These are phyloP conservation scores for Diogma glabrata DNA, from an alignment of 2,888 invertebrate genomes.

Conservation along the genomic window DNA sequence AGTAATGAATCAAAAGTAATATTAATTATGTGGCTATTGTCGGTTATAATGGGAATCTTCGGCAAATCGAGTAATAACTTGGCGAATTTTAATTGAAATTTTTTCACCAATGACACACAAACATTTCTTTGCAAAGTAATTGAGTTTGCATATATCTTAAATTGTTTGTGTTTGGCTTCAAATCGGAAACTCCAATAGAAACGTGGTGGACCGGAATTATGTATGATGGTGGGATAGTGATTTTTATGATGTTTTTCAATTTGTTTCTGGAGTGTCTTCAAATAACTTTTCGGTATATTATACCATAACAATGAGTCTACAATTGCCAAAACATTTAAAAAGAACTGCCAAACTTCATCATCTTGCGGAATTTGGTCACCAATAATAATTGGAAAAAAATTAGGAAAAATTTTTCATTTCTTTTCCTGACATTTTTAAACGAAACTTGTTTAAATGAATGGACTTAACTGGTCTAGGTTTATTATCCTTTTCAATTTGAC, in stretches of 20 bases:
- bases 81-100: slow-evolving; percentile 11
- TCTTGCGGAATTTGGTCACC: background rate
- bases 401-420: too few species aligned
- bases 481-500: background rate
- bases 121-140: slow-evolving; percentile 11
- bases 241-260: slow-evolving; percentile 5
- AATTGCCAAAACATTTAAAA: background rate
- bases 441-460: too few species aligned
- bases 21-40: too few species aligned
- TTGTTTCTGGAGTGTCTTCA: slow-evolving; percentile 21
- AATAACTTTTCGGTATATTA: slow-evolving; percentile 18
- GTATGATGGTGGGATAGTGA: slow-evolving; percentile 10
- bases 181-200: slow-evolving; percentile 10
- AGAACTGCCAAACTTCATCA: background rate
- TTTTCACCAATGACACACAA: slow-evolving; percentile 9
- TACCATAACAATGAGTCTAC: background rate
- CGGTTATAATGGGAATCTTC: too few species aligned
- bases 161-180: slow-evolving; percentile 11
- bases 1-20: background rate
- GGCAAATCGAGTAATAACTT: slow-evolving; percentile 1
- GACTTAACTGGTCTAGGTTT: too few species aligned
- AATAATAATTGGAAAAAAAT: background rate
- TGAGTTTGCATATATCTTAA: slow-evolving; percentile 10
- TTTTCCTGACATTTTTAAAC: too few species aligned
- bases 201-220: slow-evolving; percentile 7